Evolutionary conservation across 2,113 vertebrate species (phyloP).

Genomic region (Penelope pileata): DNA sequence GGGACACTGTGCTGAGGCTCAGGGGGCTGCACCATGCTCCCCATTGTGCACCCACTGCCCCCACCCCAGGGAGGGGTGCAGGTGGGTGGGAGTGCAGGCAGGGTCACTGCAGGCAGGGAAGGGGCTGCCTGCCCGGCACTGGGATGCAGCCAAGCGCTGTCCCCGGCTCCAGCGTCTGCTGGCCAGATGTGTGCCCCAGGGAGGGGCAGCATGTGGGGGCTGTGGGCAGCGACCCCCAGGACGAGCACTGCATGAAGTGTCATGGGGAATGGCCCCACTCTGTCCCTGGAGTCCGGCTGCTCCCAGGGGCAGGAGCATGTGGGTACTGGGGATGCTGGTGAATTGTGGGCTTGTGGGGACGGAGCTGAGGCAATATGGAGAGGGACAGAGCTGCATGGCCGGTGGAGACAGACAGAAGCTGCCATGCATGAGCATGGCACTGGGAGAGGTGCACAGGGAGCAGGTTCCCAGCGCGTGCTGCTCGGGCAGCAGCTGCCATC

Average conservation of each 20-base stretch:
- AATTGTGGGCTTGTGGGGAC: fast-evolving
- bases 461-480: neutral
- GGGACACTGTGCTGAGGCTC: neutral
- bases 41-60: too few species aligned
- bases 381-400: neutral
- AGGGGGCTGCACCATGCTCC: neutral
- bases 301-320: neutral
- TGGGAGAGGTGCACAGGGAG: neutral
- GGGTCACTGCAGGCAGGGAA: neutral
- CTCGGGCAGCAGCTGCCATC: neutral
- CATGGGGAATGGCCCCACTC: too few species aligned
- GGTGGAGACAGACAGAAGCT: neutral
- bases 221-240: neutral
- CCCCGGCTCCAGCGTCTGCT: slow-evolving; percentile 30
- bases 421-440: neutral
- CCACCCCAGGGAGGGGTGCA: neutral
- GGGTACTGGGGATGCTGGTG: too few species aligned
- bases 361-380: neutral
- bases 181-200: slow-evolving; percentile 7
- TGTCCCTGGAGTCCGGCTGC: too few species aligned
- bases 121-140: neutral
- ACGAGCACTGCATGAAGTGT: too few species aligned
- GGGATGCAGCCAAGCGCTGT: neutral
- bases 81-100: neutral
- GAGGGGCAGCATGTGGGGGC: neutral